These are phyloP conservation scores for Anarrhichthys ocellatus DNA, from an alignment of 2,113 vertebrate species.

Conservation along the genomic window DNA sequence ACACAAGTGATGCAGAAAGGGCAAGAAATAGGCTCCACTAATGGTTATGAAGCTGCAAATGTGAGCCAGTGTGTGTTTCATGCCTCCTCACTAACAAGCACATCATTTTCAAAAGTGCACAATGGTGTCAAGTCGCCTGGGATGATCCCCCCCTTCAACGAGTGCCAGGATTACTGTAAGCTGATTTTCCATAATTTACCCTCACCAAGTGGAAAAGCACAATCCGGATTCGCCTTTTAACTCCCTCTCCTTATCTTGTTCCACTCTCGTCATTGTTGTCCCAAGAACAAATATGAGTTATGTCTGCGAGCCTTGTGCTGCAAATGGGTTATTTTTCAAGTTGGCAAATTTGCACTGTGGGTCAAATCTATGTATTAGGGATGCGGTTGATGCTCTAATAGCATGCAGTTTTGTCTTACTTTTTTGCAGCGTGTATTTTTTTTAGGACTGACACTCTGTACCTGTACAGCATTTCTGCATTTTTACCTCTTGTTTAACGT, in stretches of 20 bases:
- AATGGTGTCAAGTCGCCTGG: conserved; percentile 75
- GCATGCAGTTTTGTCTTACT: background rate
- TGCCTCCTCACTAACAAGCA: conserved; percentile 76
- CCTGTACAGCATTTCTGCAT: conserved; percentile 45
- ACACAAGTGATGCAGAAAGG: conserved; percentile 21
- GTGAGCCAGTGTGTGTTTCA: conserved; percentile 41
- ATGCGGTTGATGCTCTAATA: conserved; percentile 30
- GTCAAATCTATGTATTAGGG: conserved; percentile 21
- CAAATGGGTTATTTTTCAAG: conserved; percentile 52
- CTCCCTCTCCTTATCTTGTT: conserved; percentile 77
- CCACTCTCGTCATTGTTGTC: conserved; percentile 63
- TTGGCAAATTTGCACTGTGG: conserved; percentile 51
- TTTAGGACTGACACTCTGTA: conserved; percentile 42
- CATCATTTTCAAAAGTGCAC: conserved; percentile 78
- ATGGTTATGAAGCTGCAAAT: conserved; percentile 50
- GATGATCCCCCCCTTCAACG: conserved; percentile 76
- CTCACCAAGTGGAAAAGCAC: conserved; percentile 77
- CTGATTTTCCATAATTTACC: conserved; percentile 83
- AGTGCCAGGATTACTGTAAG: conserved; percentile 78
- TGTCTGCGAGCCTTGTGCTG: conserved; percentile 20
- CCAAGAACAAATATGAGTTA: conserved; percentile 66
- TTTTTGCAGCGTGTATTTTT: background rate
- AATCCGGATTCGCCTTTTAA: conserved; percentile 79
- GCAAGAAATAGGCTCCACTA: conserved; percentile 28
- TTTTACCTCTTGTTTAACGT: conserved; percentile 39